Base-by-base conservation (phyloP, 2,888 invertebrate genomes). In the Acrobasis suavella region DNA sequence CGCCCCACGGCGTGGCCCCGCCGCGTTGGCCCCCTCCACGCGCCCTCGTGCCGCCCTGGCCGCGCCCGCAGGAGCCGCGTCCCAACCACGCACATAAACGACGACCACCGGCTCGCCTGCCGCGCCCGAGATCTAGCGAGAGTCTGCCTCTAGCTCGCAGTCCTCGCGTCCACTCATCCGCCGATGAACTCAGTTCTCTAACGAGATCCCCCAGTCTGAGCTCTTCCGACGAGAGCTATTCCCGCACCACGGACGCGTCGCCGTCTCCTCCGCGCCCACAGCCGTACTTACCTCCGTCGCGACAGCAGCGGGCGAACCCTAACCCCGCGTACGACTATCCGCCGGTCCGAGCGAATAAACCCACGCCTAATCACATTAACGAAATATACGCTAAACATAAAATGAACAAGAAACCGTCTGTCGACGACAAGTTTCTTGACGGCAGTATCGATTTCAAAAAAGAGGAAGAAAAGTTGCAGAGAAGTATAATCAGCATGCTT, bases 171-270 rank as follows among this genome's bases (percentile, higher is more conserved):
- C 95, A 96, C 78, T 96, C 96, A 8, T 97, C 96, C 2, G 96
- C 96, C 1, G 96, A 97, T 79, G 97, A 97, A 83, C 94, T 96
- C 37, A 96, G 96, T 75, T 96, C 96, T 0, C 89, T 96, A 10
- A 96, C 96, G 61, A 95, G 96, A 73, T 96, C 96, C 9, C 96
- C 96, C 0, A 96, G 96, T 78, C 95, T 96, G 68, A 96, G 96
- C 82, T 96, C 96, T 62, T 97, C 96, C 0, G 96, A 97, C 78
- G 97, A 97, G 85, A 96, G 96, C 83, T 96, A 96, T 78, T 96
- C 96, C 51, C 94, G 96, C 71, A 96, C 96, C 6, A 96, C 96
- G 0, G 96, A 96, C 76, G 96, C 91, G 1, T 92, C 92, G 0
- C 94, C 94, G 7, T 94, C 95, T 0, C 94, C 93, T 7, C 94